These are phyloP conservation scores for Tipula unca DNA, from an alignment of 2,888 invertebrate genomes.

Conservation along the genomic window DNA sequence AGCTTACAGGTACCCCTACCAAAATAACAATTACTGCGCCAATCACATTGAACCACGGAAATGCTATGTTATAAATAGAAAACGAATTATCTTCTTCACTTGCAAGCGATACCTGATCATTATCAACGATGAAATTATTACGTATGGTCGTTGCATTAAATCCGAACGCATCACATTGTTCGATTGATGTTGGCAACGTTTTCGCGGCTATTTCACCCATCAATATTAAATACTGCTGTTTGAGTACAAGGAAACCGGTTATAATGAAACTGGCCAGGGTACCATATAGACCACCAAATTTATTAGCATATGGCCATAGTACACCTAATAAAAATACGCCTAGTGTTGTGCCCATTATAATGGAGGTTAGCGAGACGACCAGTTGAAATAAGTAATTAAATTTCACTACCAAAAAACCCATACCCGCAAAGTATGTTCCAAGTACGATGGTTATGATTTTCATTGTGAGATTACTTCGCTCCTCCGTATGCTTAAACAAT, in stretches of 20 bases:
- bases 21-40: background rate
- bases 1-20: background rate
- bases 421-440: background rate
- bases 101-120: background rate
- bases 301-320: constrained; percentile 44
- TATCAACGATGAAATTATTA: background rate
- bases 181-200: constrained; percentile 18
- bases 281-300: constrained; percentile 8
- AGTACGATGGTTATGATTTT: background rate
- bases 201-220: background rate
- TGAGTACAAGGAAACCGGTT: background rate
- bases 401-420: background rate
- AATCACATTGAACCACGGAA: background rate
- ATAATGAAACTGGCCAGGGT: background rate
- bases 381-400: background rate
- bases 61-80: background rate
- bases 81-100: background rate
- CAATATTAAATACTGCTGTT: background rate
- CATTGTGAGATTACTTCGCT: background rate
- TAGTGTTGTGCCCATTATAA: background rate
- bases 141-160: background rate
- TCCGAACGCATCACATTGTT: constrained; percentile 17
- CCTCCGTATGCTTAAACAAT: background rate
- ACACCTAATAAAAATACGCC: constrained; percentile 39
- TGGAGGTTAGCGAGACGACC: background rate